These are phyloP conservation scores for Okapia johnstoni DNA, from an alignment of 2,113 vertebrate genomes.

Conservation along the genomic window DNA sequence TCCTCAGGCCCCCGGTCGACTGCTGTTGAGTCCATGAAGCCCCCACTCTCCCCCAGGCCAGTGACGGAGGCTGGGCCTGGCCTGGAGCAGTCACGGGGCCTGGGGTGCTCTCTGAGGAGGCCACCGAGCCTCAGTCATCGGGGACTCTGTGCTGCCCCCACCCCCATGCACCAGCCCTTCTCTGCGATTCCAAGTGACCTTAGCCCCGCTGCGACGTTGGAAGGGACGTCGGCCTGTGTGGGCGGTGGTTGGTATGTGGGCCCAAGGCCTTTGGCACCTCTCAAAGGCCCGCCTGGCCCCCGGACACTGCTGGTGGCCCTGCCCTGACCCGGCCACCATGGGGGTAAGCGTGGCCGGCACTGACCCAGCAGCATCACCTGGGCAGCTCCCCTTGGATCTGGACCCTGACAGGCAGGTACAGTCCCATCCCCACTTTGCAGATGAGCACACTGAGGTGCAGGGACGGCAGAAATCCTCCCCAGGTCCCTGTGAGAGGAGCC, in stretches of 20 bases:
- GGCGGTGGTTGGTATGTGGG: slow-evolving; percentile 59
- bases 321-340: neutral
- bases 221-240: slow-evolving; percentile 56
- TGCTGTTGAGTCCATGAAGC: neutral
- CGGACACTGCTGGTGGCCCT: neutral
- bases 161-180: neutral
- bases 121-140: fast-evolving
- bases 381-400: fast-evolving
- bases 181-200: slow-evolving; percentile 56
- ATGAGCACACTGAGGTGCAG: neutral
- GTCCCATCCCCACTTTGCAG: fast-evolving
- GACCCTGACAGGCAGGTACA: neutral
- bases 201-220: slow-evolving; percentile 25
- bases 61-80: neutral
- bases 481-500: too few relatives aligned
- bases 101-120: neutral
- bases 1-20: fast-evolving
- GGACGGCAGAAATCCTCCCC: neutral
- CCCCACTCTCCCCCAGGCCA: fast-evolving
- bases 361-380: neutral
- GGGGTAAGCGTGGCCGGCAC: neutral
- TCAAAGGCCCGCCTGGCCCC: slow-evolving; percentile 43
- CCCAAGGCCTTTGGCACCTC: slow-evolving; percentile 50
- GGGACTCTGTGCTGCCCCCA: neutral
- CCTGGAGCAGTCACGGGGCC: neutral